Conservation (phyloP, 2,797 vertebrate genomes). For the Telmatherina bonti region DNA sequence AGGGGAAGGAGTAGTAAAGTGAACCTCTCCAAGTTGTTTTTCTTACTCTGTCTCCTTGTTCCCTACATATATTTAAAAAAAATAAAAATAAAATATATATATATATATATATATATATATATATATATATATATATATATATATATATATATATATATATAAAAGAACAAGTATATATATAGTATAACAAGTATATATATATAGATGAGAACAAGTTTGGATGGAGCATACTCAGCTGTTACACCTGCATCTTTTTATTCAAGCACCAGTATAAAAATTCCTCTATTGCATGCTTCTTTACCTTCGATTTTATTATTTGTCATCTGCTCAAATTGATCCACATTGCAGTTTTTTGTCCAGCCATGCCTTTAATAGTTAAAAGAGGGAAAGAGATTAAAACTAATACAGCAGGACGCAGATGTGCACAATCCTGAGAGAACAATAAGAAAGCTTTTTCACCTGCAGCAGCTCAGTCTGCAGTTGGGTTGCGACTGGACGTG, state of each 20-base stretch:
- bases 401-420: neutral
- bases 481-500: neutral
- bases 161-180: too few species aligned
- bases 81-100: too few species aligned
- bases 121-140: too few species aligned
- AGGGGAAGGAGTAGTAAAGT: slow-evolving; percentile 19
- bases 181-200: too few species aligned
- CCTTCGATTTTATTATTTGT: neutral
- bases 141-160: too few species aligned
- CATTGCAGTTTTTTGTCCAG: neutral
- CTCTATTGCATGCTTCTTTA: neutral
- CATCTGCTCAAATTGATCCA: neutral
- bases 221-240: too few species aligned
- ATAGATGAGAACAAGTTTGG: too few species aligned
- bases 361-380: neutral
- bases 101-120: too few species aligned
- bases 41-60: neutral
- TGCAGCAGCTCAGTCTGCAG: neutral
- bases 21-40: slow-evolving; percentile 35
- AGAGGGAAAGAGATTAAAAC: neutral
- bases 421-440: neutral
- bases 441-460: neutral
- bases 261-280: slow-evolving; percentile 7
- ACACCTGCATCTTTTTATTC: neutral
- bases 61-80: too few species aligned